phyloP scores from a whole-genome alignment of 1,140 invertebrate species.

The Paramacrobiotus metropolitanus region DNA sequence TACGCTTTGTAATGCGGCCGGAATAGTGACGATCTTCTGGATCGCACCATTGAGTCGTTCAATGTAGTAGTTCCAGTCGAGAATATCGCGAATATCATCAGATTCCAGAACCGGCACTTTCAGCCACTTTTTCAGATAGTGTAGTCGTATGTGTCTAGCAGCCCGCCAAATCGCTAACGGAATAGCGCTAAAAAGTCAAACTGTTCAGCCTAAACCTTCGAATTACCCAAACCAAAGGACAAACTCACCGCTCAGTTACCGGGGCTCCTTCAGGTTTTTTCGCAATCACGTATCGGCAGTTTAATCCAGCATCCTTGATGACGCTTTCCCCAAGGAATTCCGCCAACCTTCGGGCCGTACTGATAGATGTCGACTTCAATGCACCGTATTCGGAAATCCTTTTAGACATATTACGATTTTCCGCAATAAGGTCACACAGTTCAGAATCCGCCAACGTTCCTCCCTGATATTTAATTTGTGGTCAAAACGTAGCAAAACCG shows the following conservation, averaged over 20 bases:
- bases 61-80: slow-evolving; percentile 97
- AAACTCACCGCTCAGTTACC: slow-evolving; percentile 51
- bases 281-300: slow-evolving; percentile 86
- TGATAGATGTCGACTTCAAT: slow-evolving; percentile 95
- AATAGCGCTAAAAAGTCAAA: slow-evolving; percentile 37
- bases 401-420: slow-evolving; percentile 88
- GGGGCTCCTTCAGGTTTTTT: slow-evolving; percentile 77
- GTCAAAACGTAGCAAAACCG: no score
- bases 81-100: slow-evolving; percentile 68
- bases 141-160: slow-evolving; percentile 54
- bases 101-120: slow-evolving; percentile 51
- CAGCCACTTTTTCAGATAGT: slow-evolving; percentile 80
- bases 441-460: slow-evolving; percentile 62
- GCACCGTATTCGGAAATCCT: slow-evolving; percentile 85
- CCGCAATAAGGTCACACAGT: slow-evolving; percentile 85
- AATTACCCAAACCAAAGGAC: no score
- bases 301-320: slow-evolving; percentile 92
- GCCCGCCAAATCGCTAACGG: slow-evolving; percentile 79
- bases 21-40: slow-evolving; percentile 98
- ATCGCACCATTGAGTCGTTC: slow-evolving; percentile 75
- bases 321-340: slow-evolving; percentile 97
- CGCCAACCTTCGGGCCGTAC: slow-evolving; percentile 78
- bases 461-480: no score
- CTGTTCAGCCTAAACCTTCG: no score
- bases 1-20: slow-evolving; percentile 73